Evolutionary conservation across 2,888 invertebrate species (phyloP), one percentile per base, ranked within the genome.

Genomic region (Crepidodera aurea): DNA sequence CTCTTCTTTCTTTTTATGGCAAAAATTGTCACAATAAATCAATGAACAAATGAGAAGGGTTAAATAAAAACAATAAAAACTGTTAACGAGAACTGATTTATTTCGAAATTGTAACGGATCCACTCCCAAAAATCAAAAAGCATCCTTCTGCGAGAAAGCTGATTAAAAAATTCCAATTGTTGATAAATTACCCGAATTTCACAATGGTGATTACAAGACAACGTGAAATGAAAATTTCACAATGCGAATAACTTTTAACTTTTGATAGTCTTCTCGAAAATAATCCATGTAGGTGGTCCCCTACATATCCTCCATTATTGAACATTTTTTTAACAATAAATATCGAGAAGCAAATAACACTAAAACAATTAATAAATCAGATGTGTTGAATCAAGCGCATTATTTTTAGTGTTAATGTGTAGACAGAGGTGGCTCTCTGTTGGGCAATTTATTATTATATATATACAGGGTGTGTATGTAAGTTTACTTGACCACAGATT

Each of bases 291-390:
- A 51, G 60, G 60, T 61, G 60, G 60, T 61, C 60, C 27, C 22
- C 18, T 34, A 46, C 46, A 22, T 46, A 27, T 27, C 7, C 18
- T 8, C 50, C 54, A 40, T 54, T 54, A 32, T 55, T 60, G 50
- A 19, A 27, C 46, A 42, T 61, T 61, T 55, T 50, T 51, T 50
- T 54, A 56, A 55, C 51, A 56, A 61, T 61, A 61, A 61, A 61
- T 61, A 55, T 55, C 32, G 7, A 18, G 25, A 55, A 22, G 37
- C 40, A 40, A 40, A 44, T 19, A 27, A 54, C 34, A 54, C 13
- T 54, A 32, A 61, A 61, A 61, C 27, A 61, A 55, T 61, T 55
- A 61, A 61, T 61, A 55, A 61, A 61, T 61, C 60, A 60, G 48
- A 51, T 2, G 27, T 22, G 53, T 40, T 39, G 53, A 39, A 37